Conservation (phyloP, 1,140 invertebrate species). For the Drosophila baimaii region DNA sequence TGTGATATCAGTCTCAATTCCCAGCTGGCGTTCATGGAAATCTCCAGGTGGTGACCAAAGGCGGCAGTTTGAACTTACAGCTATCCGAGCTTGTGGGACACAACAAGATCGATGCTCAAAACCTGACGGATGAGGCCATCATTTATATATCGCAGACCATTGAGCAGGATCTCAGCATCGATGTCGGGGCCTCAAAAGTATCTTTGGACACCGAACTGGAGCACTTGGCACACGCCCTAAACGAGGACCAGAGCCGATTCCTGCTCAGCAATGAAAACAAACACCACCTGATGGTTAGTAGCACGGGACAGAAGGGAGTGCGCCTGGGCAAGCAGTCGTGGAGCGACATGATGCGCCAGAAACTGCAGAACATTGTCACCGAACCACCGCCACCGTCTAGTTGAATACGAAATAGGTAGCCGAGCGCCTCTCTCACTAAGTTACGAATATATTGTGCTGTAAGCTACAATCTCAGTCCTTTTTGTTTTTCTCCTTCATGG, state of each 20-base stretch:
- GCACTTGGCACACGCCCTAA: constrained; percentile 56
- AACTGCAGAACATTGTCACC: constrained; percentile 18
- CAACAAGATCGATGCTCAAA: constrained; percentile 58
- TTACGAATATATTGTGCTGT: constrained; percentile 64
- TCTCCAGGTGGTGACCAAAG: constrained; percentile 63
- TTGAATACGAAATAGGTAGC: neutral
- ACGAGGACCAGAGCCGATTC: constrained; percentile 51
- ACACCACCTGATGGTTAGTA: constrained; percentile 43
- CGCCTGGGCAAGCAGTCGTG: constrained; percentile 78
- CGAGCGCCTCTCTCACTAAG: too few species aligned
- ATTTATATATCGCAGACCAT: constrained; percentile 79
- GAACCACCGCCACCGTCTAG: neutral
- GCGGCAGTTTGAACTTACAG: constrained; percentile 74
- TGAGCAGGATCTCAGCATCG: constrained; percentile 60
- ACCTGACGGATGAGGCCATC: constrained; percentile 52
- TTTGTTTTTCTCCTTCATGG: constrained; percentile 33
- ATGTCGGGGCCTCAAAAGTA: constrained; percentile 57
- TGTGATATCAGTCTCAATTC: neutral
- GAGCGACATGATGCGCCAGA: constrained; percentile 63
- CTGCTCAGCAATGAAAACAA: constrained; percentile 34
- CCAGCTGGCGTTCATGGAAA: constrained; percentile 80
- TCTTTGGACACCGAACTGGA: constrained; percentile 55
- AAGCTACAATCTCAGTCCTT: constrained; percentile 74
- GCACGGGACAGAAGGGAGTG: constrained; percentile 57
- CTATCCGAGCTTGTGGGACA: constrained; percentile 73